Evolutionary conservation across 2,113 vertebrate genomes (phyloP), one percentile per base, ranked within the genome.

Genomic region (Amphilophus citrinellus): DNA sequence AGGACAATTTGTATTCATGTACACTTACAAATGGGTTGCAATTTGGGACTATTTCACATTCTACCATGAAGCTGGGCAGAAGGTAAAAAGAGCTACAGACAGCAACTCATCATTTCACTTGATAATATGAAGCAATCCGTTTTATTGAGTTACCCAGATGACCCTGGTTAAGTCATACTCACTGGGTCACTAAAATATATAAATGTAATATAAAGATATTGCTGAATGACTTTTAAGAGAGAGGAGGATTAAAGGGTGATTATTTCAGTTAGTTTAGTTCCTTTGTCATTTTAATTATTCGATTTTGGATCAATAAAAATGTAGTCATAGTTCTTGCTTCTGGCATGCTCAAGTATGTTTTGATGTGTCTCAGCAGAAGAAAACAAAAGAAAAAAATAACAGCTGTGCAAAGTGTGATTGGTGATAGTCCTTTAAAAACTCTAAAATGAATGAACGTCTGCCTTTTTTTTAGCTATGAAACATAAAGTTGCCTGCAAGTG

Each of bases 41-140:
- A 71, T 50, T 30, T 50, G 24, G 30, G 3, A 71, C 42, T 50
- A 11, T 47, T 71, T 71, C 15, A 71, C 27, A 8, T 71, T 50
- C 13, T 71, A 44, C 22, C 1, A 14, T 71, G 71, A 35, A 65
- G 15, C 60, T 15, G 53, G 62, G 82, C 27, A 53, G 27, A 62
- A 27, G 77, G 13, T 24, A 35, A 63, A 83, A 53, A 84, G 57
- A 66, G 7, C 2, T 13, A 78, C 68, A 35, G 32, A 80, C 13
- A 35, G 61, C 18, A 53, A 84, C 65, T 2, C n/a, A 63, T 63
- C 30, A 60, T 60, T 65, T 80, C 17, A 57, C 57, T 35, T 27
- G 71, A 85, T 75, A 59, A 85, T 58, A 27, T 24, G 4, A 78
- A 61, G 61, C 61, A 82, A 77, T 79, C 39, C 71, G 59, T 44